Evolutionary conservation across 2,888 invertebrate species (phyloP).

Genomic region (Tortricodes alternella): DNA sequence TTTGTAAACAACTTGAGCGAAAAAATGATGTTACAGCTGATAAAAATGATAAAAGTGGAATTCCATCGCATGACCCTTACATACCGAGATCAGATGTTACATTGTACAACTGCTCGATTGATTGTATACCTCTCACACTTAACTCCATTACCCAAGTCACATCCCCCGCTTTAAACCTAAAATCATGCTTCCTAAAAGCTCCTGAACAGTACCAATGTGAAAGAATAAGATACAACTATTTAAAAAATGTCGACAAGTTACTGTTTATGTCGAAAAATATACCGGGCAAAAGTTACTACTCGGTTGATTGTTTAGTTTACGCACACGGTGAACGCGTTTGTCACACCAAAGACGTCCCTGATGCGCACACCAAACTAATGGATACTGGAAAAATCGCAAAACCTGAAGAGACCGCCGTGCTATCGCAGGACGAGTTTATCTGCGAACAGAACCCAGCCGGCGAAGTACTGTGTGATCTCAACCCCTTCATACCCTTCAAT

Average conservation of each 20-base stretch:
- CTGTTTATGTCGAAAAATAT: constrained; percentile 59
- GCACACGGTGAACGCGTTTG: constrained; percentile 62
- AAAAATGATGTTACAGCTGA: constrained; percentile 30
- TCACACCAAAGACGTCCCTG: constrained; percentile 53
- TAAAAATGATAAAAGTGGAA: constrained; percentile 39
- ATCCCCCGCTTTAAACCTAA: constrained; percentile 46
- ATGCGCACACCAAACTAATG: constrained; percentile 56
- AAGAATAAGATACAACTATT: constrained; percentile 56
- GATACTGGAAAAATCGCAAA: constrained; percentile 60
- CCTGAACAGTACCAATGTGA: constrained; percentile 53
- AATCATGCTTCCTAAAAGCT: constrained; percentile 50
- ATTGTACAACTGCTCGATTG: constrained; percentile 57
- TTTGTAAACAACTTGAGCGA: constrained; percentile 46
- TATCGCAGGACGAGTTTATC: constrained; percentile 70
- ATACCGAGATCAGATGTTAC: constrained; percentile 56
- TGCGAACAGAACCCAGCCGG: constrained; percentile 58
- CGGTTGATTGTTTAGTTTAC: constrained; percentile 70
- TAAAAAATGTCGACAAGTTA: constrained; percentile 67
- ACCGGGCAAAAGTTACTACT: constrained; percentile 57
- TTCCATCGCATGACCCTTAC: constrained; percentile 67
- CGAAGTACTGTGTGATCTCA: constrained; percentile 59
- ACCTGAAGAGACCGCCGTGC: constrained; percentile 55
- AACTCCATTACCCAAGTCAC: constrained; percentile 60
- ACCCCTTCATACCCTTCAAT: constrained; percentile 55
- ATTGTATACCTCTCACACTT: constrained; percentile 49